Evolutionary conservation across 1,140 invertebrate species (phyloP).

Genomic region (Cherax quadricarinatus): DNA sequence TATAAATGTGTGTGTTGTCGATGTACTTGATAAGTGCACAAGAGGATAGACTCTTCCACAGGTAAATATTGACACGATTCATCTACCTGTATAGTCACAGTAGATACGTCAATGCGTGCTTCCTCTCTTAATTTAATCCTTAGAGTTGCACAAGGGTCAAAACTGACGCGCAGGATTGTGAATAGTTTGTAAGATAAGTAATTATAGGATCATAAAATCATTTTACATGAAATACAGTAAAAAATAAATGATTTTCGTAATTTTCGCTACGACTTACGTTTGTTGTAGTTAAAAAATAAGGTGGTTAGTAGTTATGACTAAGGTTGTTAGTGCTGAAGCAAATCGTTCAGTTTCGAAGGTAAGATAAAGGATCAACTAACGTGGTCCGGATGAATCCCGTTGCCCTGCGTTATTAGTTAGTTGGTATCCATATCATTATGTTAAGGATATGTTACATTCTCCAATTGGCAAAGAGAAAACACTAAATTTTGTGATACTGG

Average conservation of each 20-base stretch:
- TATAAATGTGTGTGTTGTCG: too few relatives aligned
- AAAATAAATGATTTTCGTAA: neutral
- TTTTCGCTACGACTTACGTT: neutral
- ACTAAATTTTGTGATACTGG: neutral
- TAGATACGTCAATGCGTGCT: neutral
- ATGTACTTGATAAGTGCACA: too few relatives aligned
- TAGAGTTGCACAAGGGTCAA: neutral
- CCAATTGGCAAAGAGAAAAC: neutral
- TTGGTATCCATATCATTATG: neutral
- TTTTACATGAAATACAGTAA: neutral
- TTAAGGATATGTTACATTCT: neutral
- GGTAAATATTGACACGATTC: too few relatives aligned
- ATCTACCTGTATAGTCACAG: neutral
- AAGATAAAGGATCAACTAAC: too few relatives aligned
- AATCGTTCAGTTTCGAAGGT: too few relatives aligned
- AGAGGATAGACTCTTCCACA: too few relatives aligned
- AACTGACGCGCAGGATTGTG: neutral
- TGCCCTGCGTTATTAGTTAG: neutral
- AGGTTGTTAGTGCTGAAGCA: neutral
- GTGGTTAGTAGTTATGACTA: neutral
- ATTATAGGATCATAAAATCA: neutral
- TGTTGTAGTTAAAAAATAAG: neutral
- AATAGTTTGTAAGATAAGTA: neutral
- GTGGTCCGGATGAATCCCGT: too few relatives aligned
- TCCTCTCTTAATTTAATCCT: neutral